Base-by-base conservation (phyloP, 1,140 invertebrate species). In the Bombyx mandarina region DNA sequence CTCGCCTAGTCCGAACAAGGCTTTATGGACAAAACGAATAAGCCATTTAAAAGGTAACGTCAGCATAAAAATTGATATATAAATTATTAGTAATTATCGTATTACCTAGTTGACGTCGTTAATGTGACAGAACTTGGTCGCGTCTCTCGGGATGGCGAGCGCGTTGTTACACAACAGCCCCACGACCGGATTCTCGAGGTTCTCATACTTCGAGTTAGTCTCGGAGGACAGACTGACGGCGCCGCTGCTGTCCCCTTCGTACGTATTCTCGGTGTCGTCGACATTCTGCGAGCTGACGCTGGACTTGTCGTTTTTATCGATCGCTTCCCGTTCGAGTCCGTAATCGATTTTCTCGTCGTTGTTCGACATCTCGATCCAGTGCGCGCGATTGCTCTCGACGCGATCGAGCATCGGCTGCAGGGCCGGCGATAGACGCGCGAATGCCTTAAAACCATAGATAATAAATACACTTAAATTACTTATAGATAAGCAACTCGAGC, bases 401-500 rank as follows among this genome's bases (percentile, higher is more conserved):
- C 96, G 95, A 53, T 96, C 93, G 0, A 96, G 89, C 71, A 98
- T 87, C 7, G 96, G 94, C 65, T 92, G 89, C 57, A 98, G 77
- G 63, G 93, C 91, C 18, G 93, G 90, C 1, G 94, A 95, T 44
- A 98, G 84, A 45, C 91, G 88, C 44, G 94, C 92, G 79, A 98
- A 97, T 68, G 95, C 93, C 96, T 98, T 78, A 88, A 87, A 69
- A 18, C 12, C 12, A 18, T 18, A 18, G 12, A 18, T 18, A 18
- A 18, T 18, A 18, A 18, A 18, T 18, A 18, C 12, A 18, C 12
- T 18, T 18, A 18, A 18, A 18, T 18, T 18, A 35, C 26, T 35
- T 35, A 35, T 35, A 35, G 26, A 18, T 18, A 18, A 18, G 12
- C 12, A 18, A 18, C 12, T 18, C 12, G 12, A 18, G 12, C 12